Conservation (phyloP, 2,888 invertebrate species). For the Euzophera pinguis region DNA sequence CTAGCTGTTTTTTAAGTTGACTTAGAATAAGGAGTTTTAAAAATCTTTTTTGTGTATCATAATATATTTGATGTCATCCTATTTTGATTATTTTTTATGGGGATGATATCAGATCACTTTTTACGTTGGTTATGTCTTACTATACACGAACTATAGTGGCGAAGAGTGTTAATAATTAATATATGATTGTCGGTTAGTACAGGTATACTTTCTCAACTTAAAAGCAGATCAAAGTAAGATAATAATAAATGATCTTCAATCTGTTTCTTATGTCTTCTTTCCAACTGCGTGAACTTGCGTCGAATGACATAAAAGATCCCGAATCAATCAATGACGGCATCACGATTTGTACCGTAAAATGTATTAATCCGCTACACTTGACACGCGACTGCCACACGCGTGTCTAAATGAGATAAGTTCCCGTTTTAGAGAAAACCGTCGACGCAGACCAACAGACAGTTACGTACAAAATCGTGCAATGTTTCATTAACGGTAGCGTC, state of each 20-base stretch:
- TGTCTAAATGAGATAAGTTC: constrained; percentile 30
- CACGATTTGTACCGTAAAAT: constrained; percentile 43
- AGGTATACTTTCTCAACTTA: background rate
- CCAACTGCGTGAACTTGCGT: constrained; percentile 30
- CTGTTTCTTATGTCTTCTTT: constrained; percentile 11
- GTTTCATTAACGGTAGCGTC: constrained; percentile 27
- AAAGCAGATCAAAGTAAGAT: background rate
- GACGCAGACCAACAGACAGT: constrained; percentile 22
- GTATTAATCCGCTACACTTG: constrained; percentile 39
- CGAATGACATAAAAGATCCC: constrained; percentile 50
- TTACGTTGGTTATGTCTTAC: too few relatives aligned
- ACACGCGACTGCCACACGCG: constrained; percentile 45
- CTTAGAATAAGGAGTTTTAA: too few relatives aligned
- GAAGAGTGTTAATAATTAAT: too few relatives aligned
- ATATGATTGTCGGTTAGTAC: too few relatives aligned
- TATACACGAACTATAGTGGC: too few relatives aligned
- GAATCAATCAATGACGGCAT: constrained; percentile 42
- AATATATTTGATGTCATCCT: too few relatives aligned
- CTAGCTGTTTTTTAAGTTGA: too few relatives aligned
- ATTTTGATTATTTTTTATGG: too few relatives aligned
- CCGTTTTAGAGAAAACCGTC: constrained; percentile 34
- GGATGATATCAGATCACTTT: too few relatives aligned
- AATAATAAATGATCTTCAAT: background rate
- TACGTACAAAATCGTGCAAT: constrained; percentile 30
- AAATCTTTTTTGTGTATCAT: too few relatives aligned